Evolutionary conservation across 2,888 invertebrate genomes (phyloP), one percentile per base, ranked within the genome.

Genomic region (Ophion ventricosus): DNA sequence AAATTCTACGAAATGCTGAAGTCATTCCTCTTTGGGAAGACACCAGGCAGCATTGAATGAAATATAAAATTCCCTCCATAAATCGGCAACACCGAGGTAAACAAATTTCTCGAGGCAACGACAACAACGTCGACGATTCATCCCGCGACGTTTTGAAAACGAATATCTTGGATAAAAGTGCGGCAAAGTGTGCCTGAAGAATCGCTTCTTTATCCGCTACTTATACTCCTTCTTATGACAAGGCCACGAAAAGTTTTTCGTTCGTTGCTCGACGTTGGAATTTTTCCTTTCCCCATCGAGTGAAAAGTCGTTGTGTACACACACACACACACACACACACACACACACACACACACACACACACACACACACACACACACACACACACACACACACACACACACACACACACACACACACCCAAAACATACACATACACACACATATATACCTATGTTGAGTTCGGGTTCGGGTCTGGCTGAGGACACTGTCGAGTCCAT

Each of bases 361-460:
- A 17, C 23, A 25, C 35, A 54, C 4, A n/a, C n/a, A n/a, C n/a
- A 61, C 23, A n/a, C n/a, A 59, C 40, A 20, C 85, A 85, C 95
- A 96, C 96, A n/a, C n/a, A n/a, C 1, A 54, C 20, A 23, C 20
- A 57, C 63, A 64, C 7, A 23, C 54, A 20, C 26, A 5, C 29
- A 11, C 20, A n/a, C 1, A 54, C 20, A 23, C 20, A 57, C 63
- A 64, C 7, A 23, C 54, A 20, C 26, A 5, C 29, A 11, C 20
- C n/a, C n/a, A n/a, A n/a, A n/a, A 23, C 20, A 57, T 54, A 64
- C 7, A 23, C 54, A 20, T n/a, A 5, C 29, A 11, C 20, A 61
- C 23, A n/a, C n/a, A 59, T 57, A 20, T 86, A 85, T 95, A 96
- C 96, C 96, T 95, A 96, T 96, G 93, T 96, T 96, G 83, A 96